phyloP scores from a whole-genome alignment of 2,888 invertebrate genomes.

The Leucoma salicis region DNA sequence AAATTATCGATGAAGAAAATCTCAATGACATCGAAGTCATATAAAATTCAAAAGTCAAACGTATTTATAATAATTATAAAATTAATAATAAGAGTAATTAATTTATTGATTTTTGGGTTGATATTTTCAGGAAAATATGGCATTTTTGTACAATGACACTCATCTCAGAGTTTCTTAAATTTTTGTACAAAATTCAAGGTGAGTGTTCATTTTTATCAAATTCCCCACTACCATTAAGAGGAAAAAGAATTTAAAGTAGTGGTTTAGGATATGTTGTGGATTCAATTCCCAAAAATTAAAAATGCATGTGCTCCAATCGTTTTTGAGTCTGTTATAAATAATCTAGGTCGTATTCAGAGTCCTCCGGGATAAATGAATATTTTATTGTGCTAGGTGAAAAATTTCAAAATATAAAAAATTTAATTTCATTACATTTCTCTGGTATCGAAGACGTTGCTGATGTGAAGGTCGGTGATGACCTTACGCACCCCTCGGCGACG shows the following conservation, averaged over 20 bases:
- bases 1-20: slow-evolving; percentile 4
- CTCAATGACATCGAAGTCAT: slow-evolving; percentile 34
- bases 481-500: slow-evolving; percentile 67
- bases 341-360: no score
- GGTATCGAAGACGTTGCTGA: slow-evolving; percentile 21
- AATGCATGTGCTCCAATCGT: no score
- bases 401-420: no score
- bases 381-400: no score
- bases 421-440: no score
- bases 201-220: background rate
- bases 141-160: slow-evolving; percentile 36
- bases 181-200: slow-evolving; percentile 11
- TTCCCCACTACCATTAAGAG: no score
- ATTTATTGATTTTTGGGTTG: slow-evolving; percentile 26
- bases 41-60: slow-evolving; percentile 68
- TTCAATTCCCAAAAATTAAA: no score
- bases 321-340: no score
- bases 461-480: slow-evolving; percentile 53
- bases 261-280: no score
- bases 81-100: slow-evolving; percentile 57
- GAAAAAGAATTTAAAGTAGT: no score
- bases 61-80: slow-evolving; percentile 48
- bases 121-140: slow-evolving; percentile 36
- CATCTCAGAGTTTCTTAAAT: slow-evolving; percentile 26
- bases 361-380: no score